Evolutionary conservation across 2,888 invertebrate genomes (phyloP).

Genomic region (Platycheirus rosarum): DNA sequence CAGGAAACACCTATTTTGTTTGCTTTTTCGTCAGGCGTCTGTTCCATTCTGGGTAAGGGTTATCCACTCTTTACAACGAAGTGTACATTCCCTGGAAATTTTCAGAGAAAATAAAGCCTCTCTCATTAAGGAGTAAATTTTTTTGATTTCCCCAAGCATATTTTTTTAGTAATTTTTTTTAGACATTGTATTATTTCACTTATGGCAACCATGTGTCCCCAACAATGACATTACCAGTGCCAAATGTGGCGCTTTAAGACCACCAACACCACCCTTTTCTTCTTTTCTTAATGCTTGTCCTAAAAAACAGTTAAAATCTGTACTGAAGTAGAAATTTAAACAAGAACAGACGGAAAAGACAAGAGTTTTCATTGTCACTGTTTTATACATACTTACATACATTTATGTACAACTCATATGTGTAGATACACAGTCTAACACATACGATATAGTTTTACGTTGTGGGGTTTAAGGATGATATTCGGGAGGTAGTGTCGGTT

Average conservation of each 20-base stretch:
- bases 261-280: slow-evolving; percentile 30
- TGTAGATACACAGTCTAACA: neutral
- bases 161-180: too few relatives aligned
- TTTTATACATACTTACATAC: slow-evolving; percentile 7
- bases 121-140: too few relatives aligned
- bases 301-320: slow-evolving; percentile 66
- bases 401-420: neutral
- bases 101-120: too few relatives aligned
- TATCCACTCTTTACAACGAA: too few relatives aligned
- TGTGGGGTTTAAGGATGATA: slow-evolving; percentile 15
- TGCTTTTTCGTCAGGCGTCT: too few relatives aligned
- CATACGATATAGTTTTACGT: slow-evolving; percentile 19
- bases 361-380: slow-evolving; percentile 49
- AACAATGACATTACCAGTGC: slow-evolving; percentile 67
- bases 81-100: too few relatives aligned
- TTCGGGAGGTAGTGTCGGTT: neutral
- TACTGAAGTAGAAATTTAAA: slow-evolving; percentile 69
- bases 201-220: neutral
- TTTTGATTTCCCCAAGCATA: too few relatives aligned
- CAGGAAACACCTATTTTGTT: too few relatives aligned
- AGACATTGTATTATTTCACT: too few relatives aligned
- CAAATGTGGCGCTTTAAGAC: slow-evolving; percentile 61
- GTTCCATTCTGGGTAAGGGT: too few relatives aligned
- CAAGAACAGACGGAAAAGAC: slow-evolving; percentile 34
- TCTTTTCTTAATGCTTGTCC: slow-evolving; percentile 18